A percentile compares a stretch with the other conserved stretches of the same genome.
Conservation (phyloP, 2,797 vertebrate genomes). For the Cuniculus paca region DNA sequence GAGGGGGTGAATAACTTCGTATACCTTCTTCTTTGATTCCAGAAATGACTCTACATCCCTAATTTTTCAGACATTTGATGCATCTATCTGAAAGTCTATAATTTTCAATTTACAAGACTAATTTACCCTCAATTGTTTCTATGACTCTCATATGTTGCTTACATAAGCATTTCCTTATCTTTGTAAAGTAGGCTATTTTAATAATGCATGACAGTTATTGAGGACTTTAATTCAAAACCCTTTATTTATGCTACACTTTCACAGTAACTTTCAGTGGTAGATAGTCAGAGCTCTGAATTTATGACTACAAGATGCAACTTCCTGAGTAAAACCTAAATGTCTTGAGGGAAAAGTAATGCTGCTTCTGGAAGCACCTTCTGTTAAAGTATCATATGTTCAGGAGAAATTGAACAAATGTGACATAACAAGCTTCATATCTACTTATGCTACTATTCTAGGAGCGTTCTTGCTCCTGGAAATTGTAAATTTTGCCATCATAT, state of each 20-base stretch:
- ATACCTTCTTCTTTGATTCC: background rate
- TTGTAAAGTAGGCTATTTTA: slow-evolving; percentile 50
- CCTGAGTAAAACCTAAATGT: slow-evolving; percentile 50
- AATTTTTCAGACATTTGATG: slow-evolving; percentile 45
- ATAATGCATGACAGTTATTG: slow-evolving; percentile 38
- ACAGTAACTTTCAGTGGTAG: slow-evolving; percentile 10
- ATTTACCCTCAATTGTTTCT: background rate
- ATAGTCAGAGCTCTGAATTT: slow-evolving; percentile 10
- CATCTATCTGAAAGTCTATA: background rate
- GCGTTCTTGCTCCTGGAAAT: background rate
- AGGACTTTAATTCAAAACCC: slow-evolving; percentile 41
- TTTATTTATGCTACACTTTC: slow-evolving; percentile 41
- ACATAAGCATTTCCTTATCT: slow-evolving; percentile 9
- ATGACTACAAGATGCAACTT: slow-evolving; percentile 37
- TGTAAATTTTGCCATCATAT: background rate
- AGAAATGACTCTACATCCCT: slow-evolving; percentile 26
- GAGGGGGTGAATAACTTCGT: background rate
- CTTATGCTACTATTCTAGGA: background rate
- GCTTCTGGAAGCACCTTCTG: slow-evolving; percentile 60
- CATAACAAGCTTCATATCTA: background rate
- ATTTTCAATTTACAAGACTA: slow-evolving; percentile 12
- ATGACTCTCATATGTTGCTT: slow-evolving; percentile 6
- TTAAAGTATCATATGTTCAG: slow-evolving; percentile 6
- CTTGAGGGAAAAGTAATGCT: background rate
- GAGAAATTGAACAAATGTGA: slow-evolving; percentile 57